Conservation (phyloP, 2,797 vertebrate genomes). For the Sparidentex hasta region DNA sequence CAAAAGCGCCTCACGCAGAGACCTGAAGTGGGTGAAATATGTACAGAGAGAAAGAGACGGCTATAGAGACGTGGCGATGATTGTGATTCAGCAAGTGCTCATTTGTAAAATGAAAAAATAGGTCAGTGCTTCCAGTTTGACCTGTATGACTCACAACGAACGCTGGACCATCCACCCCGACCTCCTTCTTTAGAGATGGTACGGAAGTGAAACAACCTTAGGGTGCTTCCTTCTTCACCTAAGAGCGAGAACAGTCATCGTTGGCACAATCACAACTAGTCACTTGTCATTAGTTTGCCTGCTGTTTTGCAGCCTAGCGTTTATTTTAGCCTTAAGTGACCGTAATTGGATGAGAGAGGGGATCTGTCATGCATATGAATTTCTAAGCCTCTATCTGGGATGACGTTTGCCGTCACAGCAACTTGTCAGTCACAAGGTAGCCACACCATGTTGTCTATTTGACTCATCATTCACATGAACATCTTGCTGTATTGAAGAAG, state of each 20-base stretch:
- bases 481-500: no score
- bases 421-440: no score
- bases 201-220: not conserved
- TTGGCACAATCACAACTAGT: not conserved
- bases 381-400: no score
- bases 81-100: not conserved
- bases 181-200: not conserved
- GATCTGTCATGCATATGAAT: no score
- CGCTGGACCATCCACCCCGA: not conserved
- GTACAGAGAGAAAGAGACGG: not conserved
- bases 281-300: no score
- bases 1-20: conserved; percentile 11
- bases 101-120: not conserved
- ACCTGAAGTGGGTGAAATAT: conserved; percentile 5
- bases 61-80: not conserved
- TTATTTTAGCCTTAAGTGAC: no score
- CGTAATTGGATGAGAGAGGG: no score
- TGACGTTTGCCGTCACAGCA: no score
- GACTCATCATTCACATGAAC: no score
- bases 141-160: not conserved
- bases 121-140: not conserved
- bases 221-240: not conserved
- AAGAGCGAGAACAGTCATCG: not conserved
- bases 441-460: no score
- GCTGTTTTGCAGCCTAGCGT: no score